Conservation (phyloP, 2,113 vertebrate genomes). For the Carettochelys insculpta region DNA sequence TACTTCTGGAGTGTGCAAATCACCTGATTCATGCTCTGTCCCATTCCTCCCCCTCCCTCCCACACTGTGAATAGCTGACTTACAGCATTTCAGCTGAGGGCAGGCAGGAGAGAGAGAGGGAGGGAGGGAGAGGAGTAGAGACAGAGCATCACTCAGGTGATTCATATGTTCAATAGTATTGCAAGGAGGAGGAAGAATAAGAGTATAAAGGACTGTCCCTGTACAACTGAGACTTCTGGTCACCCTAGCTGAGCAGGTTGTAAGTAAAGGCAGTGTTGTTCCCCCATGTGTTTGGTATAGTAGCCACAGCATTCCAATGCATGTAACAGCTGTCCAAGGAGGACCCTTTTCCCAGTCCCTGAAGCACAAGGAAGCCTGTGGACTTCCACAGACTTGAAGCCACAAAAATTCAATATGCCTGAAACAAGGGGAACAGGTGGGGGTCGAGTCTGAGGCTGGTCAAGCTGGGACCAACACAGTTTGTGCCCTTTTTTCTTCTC, state of each 20-base stretch:
- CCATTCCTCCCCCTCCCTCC: too few species aligned
- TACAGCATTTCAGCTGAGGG: too few species aligned
- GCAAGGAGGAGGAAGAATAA: too few species aligned
- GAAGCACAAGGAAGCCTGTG: not conserved
- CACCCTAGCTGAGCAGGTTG: not conserved
- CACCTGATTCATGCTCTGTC: too few species aligned
- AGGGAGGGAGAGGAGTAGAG: too few species aligned
- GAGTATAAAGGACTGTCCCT: too few species aligned
- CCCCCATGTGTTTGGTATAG: not conserved
- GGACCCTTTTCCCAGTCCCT: not conserved
- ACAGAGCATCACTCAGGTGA: too few species aligned
- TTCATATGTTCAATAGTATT: too few species aligned
- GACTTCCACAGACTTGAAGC: not conserved
- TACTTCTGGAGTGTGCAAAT: too few species aligned
- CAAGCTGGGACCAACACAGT: not conserved
- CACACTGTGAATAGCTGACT: too few species aligned
- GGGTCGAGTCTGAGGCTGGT: not conserved
- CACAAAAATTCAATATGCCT: fast-evolving
- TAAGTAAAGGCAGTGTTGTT: not conserved
- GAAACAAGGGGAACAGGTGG: not conserved
- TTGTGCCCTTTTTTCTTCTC: not conserved
- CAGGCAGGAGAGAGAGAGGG: too few species aligned
- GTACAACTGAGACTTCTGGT: too few species aligned
- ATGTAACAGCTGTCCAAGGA: not conserved
- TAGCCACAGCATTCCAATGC: not conserved